These are phyloP conservation scores for Bryconaethiops microstoma DNA, from an alignment of 2,797 vertebrate genomes.

Conservation along the genomic window DNA sequence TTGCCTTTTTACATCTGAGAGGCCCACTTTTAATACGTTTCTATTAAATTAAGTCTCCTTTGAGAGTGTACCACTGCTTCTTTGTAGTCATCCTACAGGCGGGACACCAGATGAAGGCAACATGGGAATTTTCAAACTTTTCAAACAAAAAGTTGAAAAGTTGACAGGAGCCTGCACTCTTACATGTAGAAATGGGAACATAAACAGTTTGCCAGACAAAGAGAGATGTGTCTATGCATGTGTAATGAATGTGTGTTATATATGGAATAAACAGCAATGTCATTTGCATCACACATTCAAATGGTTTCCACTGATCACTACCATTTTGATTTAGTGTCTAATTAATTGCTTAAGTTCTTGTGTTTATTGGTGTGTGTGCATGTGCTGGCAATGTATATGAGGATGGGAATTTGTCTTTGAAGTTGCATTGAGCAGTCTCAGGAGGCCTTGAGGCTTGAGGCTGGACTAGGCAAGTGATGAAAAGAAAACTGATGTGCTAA, in stretches of 20 bases:
- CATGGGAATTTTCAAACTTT: slow-evolving; percentile 33
- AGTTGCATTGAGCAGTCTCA: slow-evolving; percentile 73
- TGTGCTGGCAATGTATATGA: slow-evolving; percentile 50
- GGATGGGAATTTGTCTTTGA: slow-evolving; percentile 74
- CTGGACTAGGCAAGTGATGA: slow-evolving; percentile 70
- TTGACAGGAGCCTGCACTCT: slow-evolving; percentile 27
- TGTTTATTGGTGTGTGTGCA: slow-evolving; percentile 66
- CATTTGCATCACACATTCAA: slow-evolving; percentile 43
- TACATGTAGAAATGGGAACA: neutral
- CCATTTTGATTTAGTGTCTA: slow-evolving; percentile 72
- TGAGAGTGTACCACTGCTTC: slow-evolving; percentile 40
- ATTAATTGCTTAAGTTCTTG: slow-evolving; percentile 78
- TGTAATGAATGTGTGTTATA: slow-evolving; percentile 5
- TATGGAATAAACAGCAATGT: slow-evolving; percentile 32
- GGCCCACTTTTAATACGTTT: slow-evolving; percentile 21
- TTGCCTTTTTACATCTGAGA: slow-evolving; percentile 16
- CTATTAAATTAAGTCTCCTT: slow-evolving; percentile 54
- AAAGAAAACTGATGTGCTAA: slow-evolving; percentile 63
- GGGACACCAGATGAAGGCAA: slow-evolving; percentile 42
- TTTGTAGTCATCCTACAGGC: slow-evolving; percentile 46
- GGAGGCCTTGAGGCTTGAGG: slow-evolving; percentile 70
- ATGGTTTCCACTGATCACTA: slow-evolving; percentile 60
- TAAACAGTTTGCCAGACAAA: neutral
- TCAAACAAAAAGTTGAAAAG: slow-evolving; percentile 37
- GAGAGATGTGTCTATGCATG: neutral